Percentiles rank a stretch among this genome's conserved stretches.
phyloP scores from a whole-genome alignment of 2,797 vertebrate species.

The Siniperca obscura region DNA sequence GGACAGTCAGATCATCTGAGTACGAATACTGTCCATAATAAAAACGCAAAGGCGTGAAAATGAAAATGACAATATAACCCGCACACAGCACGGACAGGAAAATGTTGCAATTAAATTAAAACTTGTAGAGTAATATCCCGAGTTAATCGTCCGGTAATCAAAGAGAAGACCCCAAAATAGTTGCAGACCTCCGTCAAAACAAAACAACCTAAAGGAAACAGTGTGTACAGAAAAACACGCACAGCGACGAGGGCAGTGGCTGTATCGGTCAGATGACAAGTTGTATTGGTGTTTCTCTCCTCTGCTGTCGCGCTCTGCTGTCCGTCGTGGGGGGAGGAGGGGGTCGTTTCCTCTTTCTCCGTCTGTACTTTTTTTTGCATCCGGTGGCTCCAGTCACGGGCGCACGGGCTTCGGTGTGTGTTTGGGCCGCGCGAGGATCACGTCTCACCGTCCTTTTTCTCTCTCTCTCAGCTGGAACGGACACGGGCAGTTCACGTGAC shows the following conservation, averaged over 20 bases:
- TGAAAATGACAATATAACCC: constrained; percentile 44
- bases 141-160: constrained; percentile 38
- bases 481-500: constrained; percentile 88
- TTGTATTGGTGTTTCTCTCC: constrained; percentile 81
- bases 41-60: constrained; percentile 47
- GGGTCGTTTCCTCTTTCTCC: constrained; percentile 77
- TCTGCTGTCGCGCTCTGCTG: constrained; percentile 78
- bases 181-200: constrained; percentile 55
- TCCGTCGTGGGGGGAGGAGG: constrained; percentile 57
- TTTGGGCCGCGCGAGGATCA: constrained; percentile 77
- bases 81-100: constrained; percentile 21
- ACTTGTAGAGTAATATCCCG: constrained; percentile 50
- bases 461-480: constrained; percentile 86
- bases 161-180: constrained; percentile 20
- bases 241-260: constrained; percentile 65
- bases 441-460: constrained; percentile 58
- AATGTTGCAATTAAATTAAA: constrained; percentile 45
- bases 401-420: constrained; percentile 77
- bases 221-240: constrained; percentile 31
- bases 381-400: constrained; percentile 81
- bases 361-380: constrained; percentile 76
- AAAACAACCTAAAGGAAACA: constrained; percentile 66
- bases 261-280: constrained; percentile 84
- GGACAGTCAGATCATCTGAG: constrained; percentile 62
- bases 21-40: constrained; percentile 60